A percentile compares a stretch with the other conserved stretches of the same genome.
These are phyloP conservation scores for Gobionotothen gibberifrons DNA, from an alignment of 2,797 vertebrate species.

Conservation along the genomic window DNA sequence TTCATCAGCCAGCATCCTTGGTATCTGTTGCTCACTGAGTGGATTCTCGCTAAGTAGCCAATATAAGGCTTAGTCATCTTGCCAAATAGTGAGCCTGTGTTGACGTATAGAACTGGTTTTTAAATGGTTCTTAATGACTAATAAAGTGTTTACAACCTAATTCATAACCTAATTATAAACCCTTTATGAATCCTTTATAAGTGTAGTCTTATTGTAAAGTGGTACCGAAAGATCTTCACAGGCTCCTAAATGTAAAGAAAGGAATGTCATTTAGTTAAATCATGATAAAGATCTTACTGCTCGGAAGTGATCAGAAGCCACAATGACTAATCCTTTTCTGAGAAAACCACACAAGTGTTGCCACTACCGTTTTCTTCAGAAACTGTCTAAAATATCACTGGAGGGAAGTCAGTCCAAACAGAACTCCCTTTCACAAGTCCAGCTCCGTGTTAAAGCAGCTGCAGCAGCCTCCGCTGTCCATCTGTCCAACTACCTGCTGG, in stretches of 20 bases:
- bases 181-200: no score
- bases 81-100: no score
- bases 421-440: slow-evolving; percentile 46
- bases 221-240: neutral
- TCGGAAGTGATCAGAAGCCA: slow-evolving; percentile 22
- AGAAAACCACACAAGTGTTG: neutral
- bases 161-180: no score
- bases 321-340: slow-evolving; percentile 25
- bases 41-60: no score
- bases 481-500: slow-evolving; percentile 8
- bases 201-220: no score
- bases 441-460: slow-evolving; percentile 35
- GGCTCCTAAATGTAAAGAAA: neutral
- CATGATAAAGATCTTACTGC: neutral
- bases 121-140: no score
- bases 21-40: no score
- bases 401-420: slow-evolving; percentile 39
- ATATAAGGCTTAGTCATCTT: no score
- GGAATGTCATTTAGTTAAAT: neutral
- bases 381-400: slow-evolving; percentile 41
- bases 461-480: slow-evolving; percentile 27
- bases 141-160: no score
- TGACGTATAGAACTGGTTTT: no score
- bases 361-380: slow-evolving; percentile 22
- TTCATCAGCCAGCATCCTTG: no score